Evolutionary conservation across 2,888 invertebrate genomes (phyloP).

Genomic region (Conus canariensis): DNA sequence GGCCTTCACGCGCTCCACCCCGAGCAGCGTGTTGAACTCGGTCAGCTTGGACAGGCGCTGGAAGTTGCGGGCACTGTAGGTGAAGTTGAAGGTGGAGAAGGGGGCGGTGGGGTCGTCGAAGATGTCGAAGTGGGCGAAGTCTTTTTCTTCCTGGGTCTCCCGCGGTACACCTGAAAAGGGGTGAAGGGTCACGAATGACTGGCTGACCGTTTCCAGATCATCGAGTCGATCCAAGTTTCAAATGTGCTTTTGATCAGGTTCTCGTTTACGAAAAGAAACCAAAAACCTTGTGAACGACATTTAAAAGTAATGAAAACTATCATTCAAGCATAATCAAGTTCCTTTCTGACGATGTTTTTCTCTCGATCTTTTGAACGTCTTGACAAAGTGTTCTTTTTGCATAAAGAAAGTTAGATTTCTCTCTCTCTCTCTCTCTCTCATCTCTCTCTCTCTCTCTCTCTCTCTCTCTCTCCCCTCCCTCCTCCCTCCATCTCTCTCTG

Average conservation of each 20-base stretch:
- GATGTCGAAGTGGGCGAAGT: constrained; percentile 78
- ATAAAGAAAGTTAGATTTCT: too few species aligned
- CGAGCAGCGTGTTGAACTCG: constrained; percentile 79
- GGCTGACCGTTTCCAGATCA: too few species aligned
- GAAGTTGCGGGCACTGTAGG: constrained; percentile 76
- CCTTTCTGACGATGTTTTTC: too few species aligned
- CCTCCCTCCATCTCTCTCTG: not conserved
- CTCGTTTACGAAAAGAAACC: too few species aligned
- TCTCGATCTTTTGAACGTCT: too few species aligned
- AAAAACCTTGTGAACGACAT: too few species aligned
- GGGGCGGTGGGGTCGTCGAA: constrained; percentile 78
- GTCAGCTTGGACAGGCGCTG: constrained; percentile 78
- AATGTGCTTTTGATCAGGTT: too few species aligned
- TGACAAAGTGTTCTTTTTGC: too few species aligned
- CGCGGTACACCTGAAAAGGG: constrained; percentile 75
- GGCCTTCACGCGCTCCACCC: constrained; percentile 75
- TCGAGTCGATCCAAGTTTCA: too few species aligned
- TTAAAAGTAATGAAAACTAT: too few species aligned
- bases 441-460: not conserved
- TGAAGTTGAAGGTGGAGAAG: constrained; percentile 80
- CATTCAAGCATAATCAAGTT: too few species aligned
- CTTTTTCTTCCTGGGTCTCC: constrained; percentile 76
- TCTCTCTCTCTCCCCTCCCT: not conserved
- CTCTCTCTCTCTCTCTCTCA: not conserved
- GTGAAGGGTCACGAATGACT: not conserved